Conservation (phyloP, 2,797 vertebrate species). For the Mormyrus hasselquistii region DNA sequence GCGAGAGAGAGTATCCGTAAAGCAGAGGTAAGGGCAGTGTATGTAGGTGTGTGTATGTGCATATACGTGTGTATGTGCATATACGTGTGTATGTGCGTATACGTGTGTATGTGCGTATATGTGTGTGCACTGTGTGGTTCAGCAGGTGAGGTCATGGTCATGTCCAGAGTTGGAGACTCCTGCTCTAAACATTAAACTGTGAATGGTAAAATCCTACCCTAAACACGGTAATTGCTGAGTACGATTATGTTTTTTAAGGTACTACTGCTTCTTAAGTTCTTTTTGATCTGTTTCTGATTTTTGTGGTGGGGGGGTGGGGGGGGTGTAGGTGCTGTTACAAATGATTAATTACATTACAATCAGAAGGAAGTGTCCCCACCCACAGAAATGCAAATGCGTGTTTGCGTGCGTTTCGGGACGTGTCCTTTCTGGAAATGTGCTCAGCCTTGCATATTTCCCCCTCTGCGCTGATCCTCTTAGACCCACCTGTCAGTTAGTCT, state of each 20-base stretch:
- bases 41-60: background rate
- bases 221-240: background rate
- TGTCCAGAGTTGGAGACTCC: too few species aligned
- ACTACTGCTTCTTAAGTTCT: background rate
- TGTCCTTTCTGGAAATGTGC: slow-evolving; percentile 14
- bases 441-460: background rate
- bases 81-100: background rate
- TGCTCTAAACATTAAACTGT: background rate
- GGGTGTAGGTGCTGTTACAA: background rate
- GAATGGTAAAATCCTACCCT: background rate
- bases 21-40: slow-evolving; percentile 70
- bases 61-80: background rate
- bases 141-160: background rate
- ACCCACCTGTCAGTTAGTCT: slow-evolving; percentile 14
- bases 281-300: background rate
- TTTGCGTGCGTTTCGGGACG: background rate
- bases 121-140: background rate
- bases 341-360: background rate
- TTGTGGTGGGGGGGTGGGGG: background rate
- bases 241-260: background rate
- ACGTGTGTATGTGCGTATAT: background rate
- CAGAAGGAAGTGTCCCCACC: background rate
- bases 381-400: background rate
- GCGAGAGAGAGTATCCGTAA: slow-evolving; percentile 89
- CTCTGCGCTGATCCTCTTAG: slow-evolving; percentile 19